A percentile compares a stretch with the other conserved stretches of the same genome.
These are phyloP conservation scores for Timandra comae DNA, from an alignment of 2,888 invertebrate species.

Conservation along the genomic window DNA sequence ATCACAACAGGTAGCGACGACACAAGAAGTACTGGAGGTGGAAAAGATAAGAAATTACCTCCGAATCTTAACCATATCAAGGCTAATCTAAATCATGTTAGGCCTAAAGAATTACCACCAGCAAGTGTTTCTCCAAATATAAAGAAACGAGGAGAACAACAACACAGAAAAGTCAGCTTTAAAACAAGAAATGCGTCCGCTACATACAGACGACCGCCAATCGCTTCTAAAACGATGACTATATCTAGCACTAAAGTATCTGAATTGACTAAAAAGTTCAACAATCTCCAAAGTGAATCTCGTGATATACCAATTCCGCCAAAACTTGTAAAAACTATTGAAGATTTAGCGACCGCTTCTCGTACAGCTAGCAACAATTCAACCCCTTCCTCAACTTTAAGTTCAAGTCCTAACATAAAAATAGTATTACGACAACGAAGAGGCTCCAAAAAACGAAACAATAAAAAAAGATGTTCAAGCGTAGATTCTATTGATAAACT, in stretches of 20 bases:
- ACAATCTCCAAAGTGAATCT: constrained; percentile 76
- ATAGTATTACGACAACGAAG: constrained; percentile 61
- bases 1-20: constrained; percentile 61
- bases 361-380: constrained; percentile 57
- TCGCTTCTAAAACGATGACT: constrained; percentile 63
- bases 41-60: constrained; percentile 30
- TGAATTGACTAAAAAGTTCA: constrained; percentile 82
- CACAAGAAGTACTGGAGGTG: constrained; percentile 68
- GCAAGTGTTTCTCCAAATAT: constrained; percentile 34
- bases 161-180: constrained; percentile 77
- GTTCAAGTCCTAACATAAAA: constrained; percentile 70
- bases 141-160: constrained; percentile 50
- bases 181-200: constrained; percentile 74
- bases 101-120: constrained; percentile 30
- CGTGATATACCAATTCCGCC: constrained; percentile 67
- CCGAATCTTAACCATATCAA: constrained; percentile 13
- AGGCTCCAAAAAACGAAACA: constrained; percentile 65
- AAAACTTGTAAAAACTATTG: constrained; percentile 72
- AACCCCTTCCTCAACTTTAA: constrained; percentile 65
- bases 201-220: constrained; percentile 59
- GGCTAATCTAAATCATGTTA: constrained; percentile 18
- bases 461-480: constrained; percentile 69
- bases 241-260: constrained; percentile 79
- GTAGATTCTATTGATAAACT: constrained; percentile 67
- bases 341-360: constrained; percentile 52